These are phyloP conservation scores for Sarcophaga carnaria DNA, from an alignment of 2,888 invertebrate species.

Conservation along the genomic window DNA sequence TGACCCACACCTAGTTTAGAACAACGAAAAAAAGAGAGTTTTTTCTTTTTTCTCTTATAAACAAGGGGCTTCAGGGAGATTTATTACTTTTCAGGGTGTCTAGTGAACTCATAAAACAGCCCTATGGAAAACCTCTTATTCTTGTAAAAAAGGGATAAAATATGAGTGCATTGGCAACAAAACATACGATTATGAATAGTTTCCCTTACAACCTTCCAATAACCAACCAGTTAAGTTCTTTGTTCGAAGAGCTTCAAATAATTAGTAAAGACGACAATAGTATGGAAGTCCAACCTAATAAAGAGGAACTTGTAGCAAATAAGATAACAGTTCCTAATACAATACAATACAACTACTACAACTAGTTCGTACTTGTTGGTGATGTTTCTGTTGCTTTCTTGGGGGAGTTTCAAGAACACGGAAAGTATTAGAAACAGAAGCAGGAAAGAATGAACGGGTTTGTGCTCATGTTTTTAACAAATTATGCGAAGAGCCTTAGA, in stretches of 20 bases:
- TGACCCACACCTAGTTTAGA: slow-evolving; percentile 66
- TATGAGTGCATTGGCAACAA: slow-evolving; percentile 28
- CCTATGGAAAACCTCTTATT: neutral
- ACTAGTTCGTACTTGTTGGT: no score
- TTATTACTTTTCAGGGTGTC: slow-evolving; percentile 1
- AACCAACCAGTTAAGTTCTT: neutral
- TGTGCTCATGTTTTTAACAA: no score
- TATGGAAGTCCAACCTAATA: slow-evolving; percentile 47
- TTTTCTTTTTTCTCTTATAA: no score
- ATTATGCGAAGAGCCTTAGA: no score
- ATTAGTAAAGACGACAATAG: slow-evolving; percentile 58
- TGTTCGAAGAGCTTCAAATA: slow-evolving; percentile 35
- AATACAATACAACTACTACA: neutral
- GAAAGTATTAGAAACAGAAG: no score
- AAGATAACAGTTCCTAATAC: neutral
- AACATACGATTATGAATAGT: slow-evolving; percentile 61
- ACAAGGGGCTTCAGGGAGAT: neutral
- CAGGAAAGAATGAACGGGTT: no score
- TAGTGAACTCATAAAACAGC: neutral
- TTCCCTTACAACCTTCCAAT: slow-evolving; percentile 38
- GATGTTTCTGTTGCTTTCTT: no score
- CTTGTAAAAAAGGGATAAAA: neutral
- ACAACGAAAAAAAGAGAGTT: neutral
- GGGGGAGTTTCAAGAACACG: neutral
- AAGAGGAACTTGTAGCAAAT: neutral